Percentiles rank a stretch among this genome's conserved stretches.
Conservation (phyloP, 1,140 invertebrate species). For the Procambarus virginalis region DNA sequence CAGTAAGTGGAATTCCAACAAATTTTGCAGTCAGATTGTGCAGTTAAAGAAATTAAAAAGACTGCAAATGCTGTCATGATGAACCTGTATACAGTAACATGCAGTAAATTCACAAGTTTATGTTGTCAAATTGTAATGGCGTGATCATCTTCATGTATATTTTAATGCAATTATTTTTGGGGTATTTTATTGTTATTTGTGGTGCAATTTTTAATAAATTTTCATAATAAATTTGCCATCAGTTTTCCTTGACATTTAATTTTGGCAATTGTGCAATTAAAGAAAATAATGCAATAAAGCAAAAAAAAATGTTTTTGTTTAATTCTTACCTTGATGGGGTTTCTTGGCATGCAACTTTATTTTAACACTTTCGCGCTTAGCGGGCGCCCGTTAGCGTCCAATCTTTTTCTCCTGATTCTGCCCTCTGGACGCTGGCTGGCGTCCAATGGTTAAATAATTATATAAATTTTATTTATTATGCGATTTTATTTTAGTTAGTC, state of each 20-base stretch:
- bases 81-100: too few relatives aligned
- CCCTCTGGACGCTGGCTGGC: too few relatives aligned
- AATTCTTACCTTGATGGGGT: background rate
- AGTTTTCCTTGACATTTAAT: background rate
- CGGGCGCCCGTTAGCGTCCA: too few relatives aligned
- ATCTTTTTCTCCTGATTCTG: too few relatives aligned
- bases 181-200: background rate
- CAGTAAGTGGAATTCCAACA: background rate
- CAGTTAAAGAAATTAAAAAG: background rate
- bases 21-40: too few relatives aligned
- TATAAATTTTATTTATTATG: too few relatives aligned
- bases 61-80: background rate
- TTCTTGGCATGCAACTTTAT: too few relatives aligned
- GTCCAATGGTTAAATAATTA: too few relatives aligned
- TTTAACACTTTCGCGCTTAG: too few relatives aligned
- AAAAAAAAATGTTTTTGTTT: background rate
- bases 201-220: background rate
- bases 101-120: background rate
- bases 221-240: background rate
- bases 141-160: slow-evolving; percentile 13
- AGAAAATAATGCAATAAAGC: slow-evolving; percentile 2
- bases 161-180: slow-evolving; percentile 2
- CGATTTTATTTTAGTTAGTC: too few relatives aligned
- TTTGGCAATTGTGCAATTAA: slow-evolving; percentile 37
- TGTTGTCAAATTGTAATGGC: background rate